Conservation (phyloP, 2,797 vertebrate species). For the Atherinosoma microstoma region DNA sequence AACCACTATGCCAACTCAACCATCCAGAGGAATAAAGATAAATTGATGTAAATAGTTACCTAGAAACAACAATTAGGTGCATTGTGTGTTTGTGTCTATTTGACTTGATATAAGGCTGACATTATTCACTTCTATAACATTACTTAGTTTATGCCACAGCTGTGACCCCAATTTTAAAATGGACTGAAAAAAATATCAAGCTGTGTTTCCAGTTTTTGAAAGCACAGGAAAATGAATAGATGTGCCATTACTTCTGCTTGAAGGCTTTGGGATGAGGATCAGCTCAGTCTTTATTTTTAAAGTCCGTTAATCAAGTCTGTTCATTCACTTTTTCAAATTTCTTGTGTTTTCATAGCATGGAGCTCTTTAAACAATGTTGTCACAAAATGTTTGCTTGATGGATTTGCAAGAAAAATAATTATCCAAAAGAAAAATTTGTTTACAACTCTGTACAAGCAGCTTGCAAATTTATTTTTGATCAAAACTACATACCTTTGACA, state of each 20-base stretch:
- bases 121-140: conserved; percentile 20
- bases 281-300: neutral
- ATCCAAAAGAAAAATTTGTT: neutral
- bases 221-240: neutral
- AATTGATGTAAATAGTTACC: conserved; percentile 52
- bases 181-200: neutral
- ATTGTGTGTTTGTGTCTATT: conserved; percentile 23
- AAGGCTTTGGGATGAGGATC: neutral
- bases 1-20: conserved; percentile 16
- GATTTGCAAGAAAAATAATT: neutral
- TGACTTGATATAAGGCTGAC: conserved; percentile 36
- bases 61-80: conserved; percentile 47
- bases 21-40: conserved; percentile 47
- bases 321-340: neutral
- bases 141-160: conserved; percentile 32
- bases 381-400: neutral
- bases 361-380: no score
- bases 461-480: no score
- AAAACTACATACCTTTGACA: no score
- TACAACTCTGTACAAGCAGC: neutral
- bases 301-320: neutral
- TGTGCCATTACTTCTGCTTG: neutral
- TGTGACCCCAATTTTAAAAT: conserved; percentile 26
- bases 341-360: no score
- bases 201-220: neutral